Conservation (phyloP, 2,888 invertebrate species). For the Drosophila diplacantha region DNA sequence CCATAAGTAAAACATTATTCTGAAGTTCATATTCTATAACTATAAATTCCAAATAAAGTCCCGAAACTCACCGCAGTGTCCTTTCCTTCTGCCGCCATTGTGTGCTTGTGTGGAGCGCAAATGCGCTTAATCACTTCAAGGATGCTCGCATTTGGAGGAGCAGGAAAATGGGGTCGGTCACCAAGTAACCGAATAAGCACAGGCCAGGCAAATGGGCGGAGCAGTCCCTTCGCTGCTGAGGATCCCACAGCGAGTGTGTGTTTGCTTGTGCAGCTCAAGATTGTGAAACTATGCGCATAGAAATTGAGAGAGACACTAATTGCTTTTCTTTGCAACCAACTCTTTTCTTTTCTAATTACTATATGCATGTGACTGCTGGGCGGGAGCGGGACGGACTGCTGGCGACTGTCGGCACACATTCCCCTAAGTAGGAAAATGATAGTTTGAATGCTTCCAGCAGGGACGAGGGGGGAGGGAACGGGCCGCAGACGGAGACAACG, state of each 20-base stretch:
- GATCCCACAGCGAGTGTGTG: slow-evolving; percentile 21
- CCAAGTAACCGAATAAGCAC: slow-evolving; percentile 46
- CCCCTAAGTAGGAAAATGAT: slow-evolving; percentile 70
- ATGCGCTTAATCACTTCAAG: slow-evolving; percentile 68
- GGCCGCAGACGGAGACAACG: slow-evolving; percentile 41
- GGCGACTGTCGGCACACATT: slow-evolving; percentile 72
- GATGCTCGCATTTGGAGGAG: slow-evolving; percentile 12
- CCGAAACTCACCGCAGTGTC: slow-evolving; percentile 10
- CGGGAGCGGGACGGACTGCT: slow-evolving; percentile 46
- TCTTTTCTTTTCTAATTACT: slow-evolving; percentile 70
- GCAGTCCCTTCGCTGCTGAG: slow-evolving; percentile 17
- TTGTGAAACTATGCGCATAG: slow-evolving; percentile 60
- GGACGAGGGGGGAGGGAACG: background rate
- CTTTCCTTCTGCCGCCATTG: slow-evolving; percentile 32
- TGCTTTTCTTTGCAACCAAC: slow-evolving; percentile 66
- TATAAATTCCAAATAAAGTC: no score
- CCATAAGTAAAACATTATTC: background rate
- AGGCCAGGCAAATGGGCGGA: slow-evolving; percentile 20
- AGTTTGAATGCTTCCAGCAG: slow-evolving; percentile 63
- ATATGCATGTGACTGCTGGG: slow-evolving; percentile 46
- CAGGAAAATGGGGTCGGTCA: slow-evolving; percentile 39
- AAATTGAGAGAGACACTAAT: slow-evolving; percentile 74
- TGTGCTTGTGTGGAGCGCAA: slow-evolving; percentile 50
- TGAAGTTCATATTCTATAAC: background rate
- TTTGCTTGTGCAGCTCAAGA: slow-evolving; percentile 50